Evolutionary conservation across 2,797 vertebrate species (phyloP).

Genomic region (Pseudopleuronectes americanus): DNA sequence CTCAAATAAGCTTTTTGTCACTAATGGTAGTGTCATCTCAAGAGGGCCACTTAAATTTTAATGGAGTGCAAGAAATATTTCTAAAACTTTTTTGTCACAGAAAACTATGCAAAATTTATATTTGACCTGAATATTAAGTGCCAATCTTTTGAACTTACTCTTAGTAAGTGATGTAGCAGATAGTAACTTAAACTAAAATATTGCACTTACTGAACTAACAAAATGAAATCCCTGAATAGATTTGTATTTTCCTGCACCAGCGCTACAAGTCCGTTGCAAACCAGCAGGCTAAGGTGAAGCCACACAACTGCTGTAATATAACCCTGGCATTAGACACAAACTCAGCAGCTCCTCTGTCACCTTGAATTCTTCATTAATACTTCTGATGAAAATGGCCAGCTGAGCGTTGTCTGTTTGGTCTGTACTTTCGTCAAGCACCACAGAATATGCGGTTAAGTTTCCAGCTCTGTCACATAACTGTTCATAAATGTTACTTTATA

Average conservation of each 20-base stretch:
- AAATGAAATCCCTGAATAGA: too few relatives aligned
- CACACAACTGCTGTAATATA: background rate
- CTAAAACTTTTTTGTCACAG: too few relatives aligned
- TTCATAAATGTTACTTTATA: conserved; percentile 14
- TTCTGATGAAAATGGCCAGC: background rate
- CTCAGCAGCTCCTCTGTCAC: background rate
- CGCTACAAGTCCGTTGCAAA: background rate
- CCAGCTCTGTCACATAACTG: background rate
- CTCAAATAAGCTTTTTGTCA: too few relatives aligned
- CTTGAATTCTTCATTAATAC: background rate
- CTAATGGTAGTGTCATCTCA: too few relatives aligned
- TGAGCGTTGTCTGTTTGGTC: background rate
- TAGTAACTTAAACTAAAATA: too few relatives aligned
- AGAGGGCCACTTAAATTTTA: too few relatives aligned
- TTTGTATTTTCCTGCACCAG: background rate
- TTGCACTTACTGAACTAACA: too few relatives aligned
- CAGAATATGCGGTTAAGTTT: background rate
- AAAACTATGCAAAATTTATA: too few relatives aligned
- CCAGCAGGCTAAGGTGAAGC: background rate
- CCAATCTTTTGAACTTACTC: too few relatives aligned
- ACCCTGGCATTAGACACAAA: background rate
- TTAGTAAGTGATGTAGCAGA: too few relatives aligned
- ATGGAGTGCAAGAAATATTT: too few relatives aligned
- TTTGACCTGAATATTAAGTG: too few relatives aligned
- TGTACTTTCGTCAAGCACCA: background rate